Base-by-base conservation (phyloP, 1,140 invertebrate species). In the Trachymyrmex septentrionalis region DNA sequence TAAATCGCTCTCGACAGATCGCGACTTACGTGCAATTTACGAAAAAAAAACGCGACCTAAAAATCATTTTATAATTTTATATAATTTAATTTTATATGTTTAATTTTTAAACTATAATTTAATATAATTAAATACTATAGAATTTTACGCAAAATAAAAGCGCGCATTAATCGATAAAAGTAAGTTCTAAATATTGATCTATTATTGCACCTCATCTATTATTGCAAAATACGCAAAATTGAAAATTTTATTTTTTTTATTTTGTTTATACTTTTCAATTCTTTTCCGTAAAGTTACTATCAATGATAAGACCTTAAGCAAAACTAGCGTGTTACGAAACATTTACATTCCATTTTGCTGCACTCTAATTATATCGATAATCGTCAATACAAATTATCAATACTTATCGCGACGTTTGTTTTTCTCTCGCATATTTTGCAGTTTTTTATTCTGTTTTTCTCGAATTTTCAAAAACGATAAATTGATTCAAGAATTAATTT, bases 1-100 rank as follows among this genome's bases (percentile, higher is more conserved):
- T 66, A 59, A 82, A 89, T 50, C 10, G 30, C 34, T 77, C 77
- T 86, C 90, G 77, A 75, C 64, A 90, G 88, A 88, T 90, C 19
- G 88, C 88, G 88, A 77, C 88, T 78, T 76, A 27, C n/a, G 66
- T 19, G 16, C 59, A 48, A 16, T 16, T 57, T 10, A 50, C 1
- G 16, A 55, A 67, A 38, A 38, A 30, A 69, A 5, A 71, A 71
- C 7, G n/a, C 34, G 34, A 14, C 14, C 4, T 4, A n/a, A 67
- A 24, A 64, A 30, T 64, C 16, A 1, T 78, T 53, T 19, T 55
- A n/a, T 57, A 21, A 50, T 50, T 50, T 50, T 14, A 16, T 50
- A 44, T 44, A 7, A 44, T 44, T 10, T 44, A n/a, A n/a, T n/a
- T n/a, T n/a, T n/a, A n/a, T n/a, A n/a, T n/a, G 0, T 44, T 9